A percentile compares a stretch with the other conserved stretches of the same genome.
phyloP scores from a whole-genome alignment of 2,113 vertebrate species.

The Smithornis capensis region DNA sequence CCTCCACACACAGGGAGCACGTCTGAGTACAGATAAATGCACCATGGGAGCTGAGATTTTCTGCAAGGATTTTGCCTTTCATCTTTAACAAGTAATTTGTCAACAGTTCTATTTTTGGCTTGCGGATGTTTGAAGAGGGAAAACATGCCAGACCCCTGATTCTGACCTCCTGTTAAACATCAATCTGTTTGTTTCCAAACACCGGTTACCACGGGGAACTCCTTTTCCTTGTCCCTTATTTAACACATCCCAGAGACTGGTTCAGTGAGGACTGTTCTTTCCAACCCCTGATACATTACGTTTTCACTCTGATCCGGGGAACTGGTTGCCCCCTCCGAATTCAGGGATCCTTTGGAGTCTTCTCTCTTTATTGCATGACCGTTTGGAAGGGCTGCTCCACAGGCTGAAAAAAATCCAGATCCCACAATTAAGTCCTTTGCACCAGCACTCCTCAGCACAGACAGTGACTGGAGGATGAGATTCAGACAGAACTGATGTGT shows the following conservation, averaged over 20 bases:
- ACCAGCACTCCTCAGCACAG: accelerated
- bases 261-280: not conserved
- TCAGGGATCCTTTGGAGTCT: constrained; percentile 88
- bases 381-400: constrained; percentile 74
- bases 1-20: not conserved
- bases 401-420: constrained; percentile 64
- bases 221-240: not conserved
- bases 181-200: not conserved
- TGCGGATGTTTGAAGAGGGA: not conserved
- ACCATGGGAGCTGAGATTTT: not conserved
- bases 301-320: constrained; percentile 74
- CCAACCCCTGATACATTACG: constrained; percentile 50
- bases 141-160: not conserved
- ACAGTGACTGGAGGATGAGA: accelerated
- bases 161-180: not conserved
- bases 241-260: not conserved
- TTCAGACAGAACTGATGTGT: not conserved
- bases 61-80: not conserved
- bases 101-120: not conserved
- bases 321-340: constrained; percentile 66
- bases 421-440: not conserved
- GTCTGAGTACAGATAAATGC: not conserved
- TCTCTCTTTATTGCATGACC: constrained; percentile 85
- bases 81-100: not conserved
- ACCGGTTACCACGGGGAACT: not conserved